Conservation (phyloP, 1,140 invertebrate species). For the Trinorchestia longiramus region DNA sequence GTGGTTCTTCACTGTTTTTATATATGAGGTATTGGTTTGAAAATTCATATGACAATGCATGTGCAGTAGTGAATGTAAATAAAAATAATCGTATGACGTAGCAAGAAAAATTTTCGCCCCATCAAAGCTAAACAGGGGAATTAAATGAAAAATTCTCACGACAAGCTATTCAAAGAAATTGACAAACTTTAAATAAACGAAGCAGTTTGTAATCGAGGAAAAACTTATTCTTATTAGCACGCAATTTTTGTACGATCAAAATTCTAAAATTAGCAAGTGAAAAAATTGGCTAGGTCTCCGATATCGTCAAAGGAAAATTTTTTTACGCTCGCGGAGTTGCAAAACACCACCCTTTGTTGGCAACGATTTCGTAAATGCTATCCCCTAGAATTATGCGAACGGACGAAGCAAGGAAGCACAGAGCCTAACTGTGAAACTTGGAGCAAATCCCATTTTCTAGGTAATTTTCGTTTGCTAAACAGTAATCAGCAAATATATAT, state of each 20-base stretch:
- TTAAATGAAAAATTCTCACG: background rate
- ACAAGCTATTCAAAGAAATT: background rate
- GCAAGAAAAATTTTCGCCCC: background rate
- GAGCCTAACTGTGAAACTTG: background rate
- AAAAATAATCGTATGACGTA: background rate
- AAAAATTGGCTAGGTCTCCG: background rate
- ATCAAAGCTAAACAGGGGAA: too few species aligned
- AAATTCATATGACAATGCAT: too few species aligned
- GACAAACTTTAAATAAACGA: background rate
- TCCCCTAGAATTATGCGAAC: background rate
- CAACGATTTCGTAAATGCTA: background rate
- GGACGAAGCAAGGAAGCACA: background rate
- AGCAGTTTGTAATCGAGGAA: background rate
- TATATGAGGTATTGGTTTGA: too few species aligned
- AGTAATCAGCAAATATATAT: too few species aligned
- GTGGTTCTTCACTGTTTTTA: too few species aligned
- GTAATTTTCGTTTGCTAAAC: too few species aligned
- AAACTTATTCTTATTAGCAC: background rate
- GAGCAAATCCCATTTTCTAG: background rate
- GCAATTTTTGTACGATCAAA: background rate
- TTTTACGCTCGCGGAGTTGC: background rate
- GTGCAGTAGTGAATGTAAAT: background rate
- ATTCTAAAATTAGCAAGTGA: background rate
- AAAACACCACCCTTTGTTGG: background rate
- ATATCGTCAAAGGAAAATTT: background rate